phyloP scores from a whole-genome alignment of 1,140 invertebrate genomes.

The Harlomillsia oculata region DNA sequence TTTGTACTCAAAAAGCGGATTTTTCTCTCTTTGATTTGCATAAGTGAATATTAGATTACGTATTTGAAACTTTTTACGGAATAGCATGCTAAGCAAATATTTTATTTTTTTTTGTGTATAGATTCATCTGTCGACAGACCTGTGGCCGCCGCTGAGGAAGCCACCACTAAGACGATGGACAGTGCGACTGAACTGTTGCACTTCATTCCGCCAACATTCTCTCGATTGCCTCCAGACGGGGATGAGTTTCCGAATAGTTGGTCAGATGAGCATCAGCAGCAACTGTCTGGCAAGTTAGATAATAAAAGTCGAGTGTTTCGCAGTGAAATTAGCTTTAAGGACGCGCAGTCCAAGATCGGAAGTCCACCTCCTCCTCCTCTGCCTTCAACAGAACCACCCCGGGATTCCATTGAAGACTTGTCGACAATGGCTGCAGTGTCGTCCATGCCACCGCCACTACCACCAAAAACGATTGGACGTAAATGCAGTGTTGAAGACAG shows the following conservation, averaged over 20 bases:
- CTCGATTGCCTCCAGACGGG: constrained; percentile 72
- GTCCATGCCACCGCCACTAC: constrained; percentile 24
- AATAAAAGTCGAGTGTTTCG: constrained; percentile 12
- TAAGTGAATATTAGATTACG: too few relatives aligned
- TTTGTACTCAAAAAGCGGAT: too few relatives aligned
- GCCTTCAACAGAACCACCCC: constrained; percentile 40
- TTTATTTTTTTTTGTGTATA: too few relatives aligned
- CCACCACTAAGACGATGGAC: constrained; percentile 25
- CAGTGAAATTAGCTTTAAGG: constrained; percentile 13
- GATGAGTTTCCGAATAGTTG: constrained; percentile 61
- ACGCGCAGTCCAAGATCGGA: constrained; percentile 14
- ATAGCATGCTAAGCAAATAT: too few relatives aligned
- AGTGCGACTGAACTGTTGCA: constrained; percentile 21
- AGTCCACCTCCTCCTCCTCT: constrained; percentile 40
- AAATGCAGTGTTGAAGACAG: constrained; percentile 27
- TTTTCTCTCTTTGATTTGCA: too few relatives aligned
- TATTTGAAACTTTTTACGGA: too few relatives aligned
- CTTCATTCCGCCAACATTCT: constrained; percentile 41
- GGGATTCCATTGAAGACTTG: constrained; percentile 8
- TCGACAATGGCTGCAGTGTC: constrained; percentile 25
- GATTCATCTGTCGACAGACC: too few relatives aligned
- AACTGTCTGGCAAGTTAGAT: not conserved
- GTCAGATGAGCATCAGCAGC: constrained; percentile 19
- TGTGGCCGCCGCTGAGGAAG: too few relatives aligned
- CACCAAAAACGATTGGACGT: constrained; percentile 13